Conservation (phyloP, 2,888 invertebrate genomes). For the Drosophila formosana region DNA sequence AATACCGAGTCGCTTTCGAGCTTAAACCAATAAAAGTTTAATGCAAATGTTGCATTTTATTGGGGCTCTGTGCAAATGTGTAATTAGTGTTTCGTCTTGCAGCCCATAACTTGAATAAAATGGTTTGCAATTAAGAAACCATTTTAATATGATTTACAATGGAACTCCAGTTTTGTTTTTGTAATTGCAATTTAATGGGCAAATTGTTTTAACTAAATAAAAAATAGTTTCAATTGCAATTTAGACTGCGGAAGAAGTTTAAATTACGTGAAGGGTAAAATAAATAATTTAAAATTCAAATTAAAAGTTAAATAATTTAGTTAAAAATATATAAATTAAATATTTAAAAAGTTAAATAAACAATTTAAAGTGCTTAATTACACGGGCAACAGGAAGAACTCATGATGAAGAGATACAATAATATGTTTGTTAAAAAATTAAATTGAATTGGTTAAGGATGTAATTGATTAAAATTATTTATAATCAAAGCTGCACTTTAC, state of each 20-base stretch:
- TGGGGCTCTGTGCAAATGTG: not conserved
- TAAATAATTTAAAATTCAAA: not conserved
- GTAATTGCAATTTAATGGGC: not conserved
- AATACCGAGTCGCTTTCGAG: constrained; percentile 2
- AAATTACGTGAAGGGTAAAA: not conserved
- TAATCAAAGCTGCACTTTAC: too few species aligned
- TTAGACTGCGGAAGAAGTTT: not conserved
- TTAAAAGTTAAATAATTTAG: too few species aligned
- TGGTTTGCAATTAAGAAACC: not conserved
- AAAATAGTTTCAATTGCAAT: not conserved
- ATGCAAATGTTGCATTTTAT: constrained; percentile 10
- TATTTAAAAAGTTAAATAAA: not conserved
- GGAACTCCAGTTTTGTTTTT: too few species aligned
- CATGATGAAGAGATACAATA: too few species aligned
- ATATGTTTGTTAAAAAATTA: too few species aligned
- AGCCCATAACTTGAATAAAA: not conserved
- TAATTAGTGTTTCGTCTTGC: constrained; percentile 1
- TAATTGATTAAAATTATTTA: not conserved
- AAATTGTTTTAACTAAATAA: not conserved
- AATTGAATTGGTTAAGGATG: not conserved
- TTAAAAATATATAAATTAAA: too few species aligned
- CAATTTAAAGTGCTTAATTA: too few species aligned
- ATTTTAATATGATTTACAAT: not conserved
- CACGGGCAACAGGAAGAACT: too few species aligned
- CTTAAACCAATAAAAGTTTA: constrained; percentile 1